phyloP scores from a whole-genome alignment of 2,113 vertebrate genomes.

The Mormyrus lacerda region DNA sequence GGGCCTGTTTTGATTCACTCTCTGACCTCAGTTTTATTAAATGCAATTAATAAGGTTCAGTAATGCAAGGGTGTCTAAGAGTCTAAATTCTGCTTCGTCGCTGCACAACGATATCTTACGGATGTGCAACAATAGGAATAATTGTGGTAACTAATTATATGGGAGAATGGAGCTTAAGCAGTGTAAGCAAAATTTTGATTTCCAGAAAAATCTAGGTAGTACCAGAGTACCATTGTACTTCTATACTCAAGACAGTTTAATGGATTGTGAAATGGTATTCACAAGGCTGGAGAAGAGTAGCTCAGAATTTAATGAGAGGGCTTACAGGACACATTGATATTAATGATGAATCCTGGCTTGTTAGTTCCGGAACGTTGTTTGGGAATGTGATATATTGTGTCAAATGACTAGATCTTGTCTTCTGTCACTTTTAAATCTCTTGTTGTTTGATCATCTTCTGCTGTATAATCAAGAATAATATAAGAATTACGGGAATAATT shows the following conservation, averaged over 20 bases:
- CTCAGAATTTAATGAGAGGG: background rate
- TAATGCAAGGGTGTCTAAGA: background rate
- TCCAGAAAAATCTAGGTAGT: background rate
- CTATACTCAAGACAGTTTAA: background rate
- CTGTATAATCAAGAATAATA: background rate
- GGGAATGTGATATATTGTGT: background rate
- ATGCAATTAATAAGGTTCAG: background rate
- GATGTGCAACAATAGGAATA: background rate
- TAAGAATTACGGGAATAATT: background rate
- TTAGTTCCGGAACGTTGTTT: background rate
- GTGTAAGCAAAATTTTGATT: background rate
- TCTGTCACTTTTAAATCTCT: background rate
- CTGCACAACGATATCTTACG: background rate
- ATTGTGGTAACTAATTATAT: background rate
- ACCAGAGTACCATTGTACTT: background rate
- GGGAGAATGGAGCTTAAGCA: background rate
- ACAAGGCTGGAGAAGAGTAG: conserved; percentile 1
- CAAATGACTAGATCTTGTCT: background rate
- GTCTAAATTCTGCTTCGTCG: background rate
- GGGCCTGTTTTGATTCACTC: background rate
- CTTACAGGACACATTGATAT: background rate
- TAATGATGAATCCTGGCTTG: background rate
- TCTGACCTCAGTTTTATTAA: background rate
- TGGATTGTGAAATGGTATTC: background rate
- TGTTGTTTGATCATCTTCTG: background rate